Conservation (phyloP, 37 sponge, comb jelly and placozoan species). For the Geodia barretti region DNA sequence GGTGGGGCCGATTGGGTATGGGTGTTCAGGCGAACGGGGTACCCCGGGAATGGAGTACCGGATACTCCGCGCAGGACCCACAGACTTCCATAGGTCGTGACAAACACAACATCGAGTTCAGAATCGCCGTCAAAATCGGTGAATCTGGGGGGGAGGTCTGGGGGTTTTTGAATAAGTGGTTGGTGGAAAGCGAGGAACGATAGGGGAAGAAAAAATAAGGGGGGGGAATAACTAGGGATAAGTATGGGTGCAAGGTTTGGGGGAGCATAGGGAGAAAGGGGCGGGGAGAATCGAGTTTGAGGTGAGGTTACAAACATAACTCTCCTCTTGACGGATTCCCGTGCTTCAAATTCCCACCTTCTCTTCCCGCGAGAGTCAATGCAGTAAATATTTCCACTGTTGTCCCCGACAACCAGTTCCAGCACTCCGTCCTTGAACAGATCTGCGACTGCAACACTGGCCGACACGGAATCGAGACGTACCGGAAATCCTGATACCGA, state of each 20-base stretch:
- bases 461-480: constrained; percentile 50
- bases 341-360: constrained; percentile 51
- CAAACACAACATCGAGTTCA: constrained; percentile 43
- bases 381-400: constrained; percentile 70
- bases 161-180: no score
- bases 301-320: no score
- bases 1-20: constrained; percentile 13
- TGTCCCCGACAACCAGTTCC: constrained; percentile 67
- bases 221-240: no score
- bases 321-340: constrained; percentile 4
- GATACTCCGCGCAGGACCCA: constrained; percentile 46
- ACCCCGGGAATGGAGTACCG: background rate
- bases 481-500: constrained; percentile 49
- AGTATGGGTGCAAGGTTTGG: no score
- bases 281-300: no score
- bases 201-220: no score
- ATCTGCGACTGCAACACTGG: constrained; percentile 72
- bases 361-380: constrained; percentile 28
- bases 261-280: no score
- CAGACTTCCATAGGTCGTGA: constrained; percentile 32
- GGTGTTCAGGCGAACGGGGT: constrained; percentile 35
- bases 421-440: constrained; percentile 33
- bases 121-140: constrained; percentile 43
- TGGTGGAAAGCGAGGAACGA: no score
- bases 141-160: no score